phyloP scores from a whole-genome alignment of 2,797 vertebrate species.

The Strix occidentalis region DNA sequence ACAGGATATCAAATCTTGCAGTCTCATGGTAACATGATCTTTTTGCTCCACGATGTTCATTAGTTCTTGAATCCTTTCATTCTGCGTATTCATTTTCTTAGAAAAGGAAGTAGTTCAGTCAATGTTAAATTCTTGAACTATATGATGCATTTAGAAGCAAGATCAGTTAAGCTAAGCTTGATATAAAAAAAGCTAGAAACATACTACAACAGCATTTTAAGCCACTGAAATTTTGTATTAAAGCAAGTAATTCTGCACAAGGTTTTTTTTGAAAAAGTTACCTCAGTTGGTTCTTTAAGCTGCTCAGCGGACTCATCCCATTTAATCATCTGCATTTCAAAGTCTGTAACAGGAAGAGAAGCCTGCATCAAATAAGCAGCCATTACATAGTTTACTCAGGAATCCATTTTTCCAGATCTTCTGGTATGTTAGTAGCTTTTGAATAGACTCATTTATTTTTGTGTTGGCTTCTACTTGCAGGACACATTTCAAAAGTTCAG shows the following conservation, averaged over 20 bases:
- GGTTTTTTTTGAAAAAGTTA: conserved; percentile 14
- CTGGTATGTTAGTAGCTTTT: no score
- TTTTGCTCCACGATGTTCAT: conserved; percentile 79
- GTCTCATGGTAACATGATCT: conserved; percentile 71
- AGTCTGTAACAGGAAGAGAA: conserved; percentile 61
- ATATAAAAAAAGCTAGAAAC: neutral
- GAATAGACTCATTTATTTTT: no score
- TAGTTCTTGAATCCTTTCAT: conserved; percentile 75
- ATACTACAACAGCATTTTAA: neutral
- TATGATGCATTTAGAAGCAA: neutral
- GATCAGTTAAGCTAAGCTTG: neutral
- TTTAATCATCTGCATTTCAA: conserved; percentile 39
- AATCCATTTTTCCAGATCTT: no score
- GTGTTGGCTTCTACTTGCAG: no score
- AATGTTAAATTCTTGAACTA: neutral
- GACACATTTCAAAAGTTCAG: no score
- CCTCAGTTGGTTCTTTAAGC: conserved; percentile 70
- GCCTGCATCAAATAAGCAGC: neutral
- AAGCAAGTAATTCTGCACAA: neutral
- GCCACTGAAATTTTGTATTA: neutral
- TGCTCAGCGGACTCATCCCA: conserved; percentile 60
- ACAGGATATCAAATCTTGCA: conserved; percentile 72
- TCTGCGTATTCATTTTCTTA: conserved; percentile 77
- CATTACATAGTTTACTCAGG: no score
- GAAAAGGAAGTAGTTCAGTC: neutral